phyloP scores from a whole-genome alignment of 2,888 invertebrate species.

The Tortricodes alternella region DNA sequence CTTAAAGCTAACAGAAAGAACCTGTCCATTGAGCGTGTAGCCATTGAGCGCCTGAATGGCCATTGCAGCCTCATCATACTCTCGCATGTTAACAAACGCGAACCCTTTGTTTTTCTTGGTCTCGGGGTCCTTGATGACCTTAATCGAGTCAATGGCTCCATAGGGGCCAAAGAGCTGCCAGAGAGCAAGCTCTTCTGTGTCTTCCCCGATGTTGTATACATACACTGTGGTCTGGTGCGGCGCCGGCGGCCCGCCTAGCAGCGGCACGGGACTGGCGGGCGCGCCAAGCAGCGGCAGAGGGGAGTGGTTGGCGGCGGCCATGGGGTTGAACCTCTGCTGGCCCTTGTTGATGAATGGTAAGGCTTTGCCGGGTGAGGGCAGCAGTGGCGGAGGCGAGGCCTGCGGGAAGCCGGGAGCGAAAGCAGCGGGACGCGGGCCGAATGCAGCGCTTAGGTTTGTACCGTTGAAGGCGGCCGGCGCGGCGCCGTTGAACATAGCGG shows the following conservation, averaged over 20 bases:
- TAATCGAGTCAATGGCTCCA: conserved; percentile 80
- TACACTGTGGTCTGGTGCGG: conserved; percentile 79
- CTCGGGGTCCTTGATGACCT: conserved; percentile 80
- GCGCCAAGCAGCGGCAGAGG: conserved; percentile 73
- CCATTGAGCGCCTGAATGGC: conserved; percentile 81
- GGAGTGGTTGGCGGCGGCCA: conserved; percentile 74
- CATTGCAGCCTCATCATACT: conserved; percentile 80
- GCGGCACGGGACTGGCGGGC: conserved; percentile 72
- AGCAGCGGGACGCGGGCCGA: conserved; percentile 65
- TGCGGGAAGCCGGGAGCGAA: conserved; percentile 72
- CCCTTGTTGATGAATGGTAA: conserved; percentile 80
- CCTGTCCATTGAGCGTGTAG: conserved; percentile 81
- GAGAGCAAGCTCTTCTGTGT: conserved; percentile 77
- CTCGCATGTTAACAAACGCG: conserved; percentile 81
- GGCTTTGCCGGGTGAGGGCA: conserved; percentile 78
- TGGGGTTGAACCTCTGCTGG: conserved; percentile 77
- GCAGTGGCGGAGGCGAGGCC: conserved; percentile 73
- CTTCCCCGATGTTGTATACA: conserved; percentile 80
- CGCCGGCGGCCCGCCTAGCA: conserved; percentile 64
- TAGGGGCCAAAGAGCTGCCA: conserved; percentile 81
- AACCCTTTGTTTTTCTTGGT: conserved; percentile 82
- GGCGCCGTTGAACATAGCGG: conserved; percentile 68
- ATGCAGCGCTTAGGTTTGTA: conserved; percentile 63
- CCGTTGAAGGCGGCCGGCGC: conserved; percentile 68
- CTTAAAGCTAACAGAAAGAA: conserved; percentile 82